These are phyloP conservation scores for Nineta flava DNA, from an alignment of 2,888 invertebrate genomes.

Conservation along the genomic window DNA sequence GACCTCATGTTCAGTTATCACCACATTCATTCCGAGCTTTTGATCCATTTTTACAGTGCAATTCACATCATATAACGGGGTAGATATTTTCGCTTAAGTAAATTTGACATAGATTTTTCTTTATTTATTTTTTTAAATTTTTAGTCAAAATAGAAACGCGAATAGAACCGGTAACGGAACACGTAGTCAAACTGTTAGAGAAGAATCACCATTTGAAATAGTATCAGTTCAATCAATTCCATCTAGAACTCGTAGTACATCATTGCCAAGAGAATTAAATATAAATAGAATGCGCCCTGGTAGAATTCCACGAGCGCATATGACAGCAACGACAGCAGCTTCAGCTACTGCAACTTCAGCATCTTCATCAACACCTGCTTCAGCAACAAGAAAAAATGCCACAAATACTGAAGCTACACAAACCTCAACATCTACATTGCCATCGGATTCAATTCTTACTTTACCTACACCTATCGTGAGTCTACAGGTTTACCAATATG, in stretches of 20 bases:
- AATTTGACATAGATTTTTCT: background rate
- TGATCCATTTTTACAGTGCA: slow-evolving; percentile 54
- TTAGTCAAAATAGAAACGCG: background rate
- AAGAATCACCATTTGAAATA: slow-evolving; percentile 9
- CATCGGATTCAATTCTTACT: too few relatives aligned
- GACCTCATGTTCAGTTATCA: slow-evolving; percentile 51
- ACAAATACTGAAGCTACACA: too few relatives aligned
- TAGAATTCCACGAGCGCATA: background rate
- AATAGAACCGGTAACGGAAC: background rate
- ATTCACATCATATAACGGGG: slow-evolving; percentile 46
- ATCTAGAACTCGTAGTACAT: background rate
- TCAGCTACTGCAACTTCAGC: background rate
- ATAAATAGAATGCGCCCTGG: background rate
- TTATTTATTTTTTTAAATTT: too few relatives aligned
- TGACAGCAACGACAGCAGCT: background rate
- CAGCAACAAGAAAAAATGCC: background rate
- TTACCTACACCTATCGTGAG: too few relatives aligned
- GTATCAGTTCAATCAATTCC: background rate
- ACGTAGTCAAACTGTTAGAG: slow-evolving; percentile 11
- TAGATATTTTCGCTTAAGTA: background rate
- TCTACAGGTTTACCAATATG: too few relatives aligned
- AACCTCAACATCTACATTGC: too few relatives aligned
- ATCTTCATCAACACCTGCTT: background rate
- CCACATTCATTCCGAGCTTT: slow-evolving; percentile 39
- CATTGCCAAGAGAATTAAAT: slow-evolving; percentile 18